These are phyloP conservation scores for Phenganax marumi DNA, from an alignment of 92 coral and sea anemone species.

Conservation along the genomic window DNA sequence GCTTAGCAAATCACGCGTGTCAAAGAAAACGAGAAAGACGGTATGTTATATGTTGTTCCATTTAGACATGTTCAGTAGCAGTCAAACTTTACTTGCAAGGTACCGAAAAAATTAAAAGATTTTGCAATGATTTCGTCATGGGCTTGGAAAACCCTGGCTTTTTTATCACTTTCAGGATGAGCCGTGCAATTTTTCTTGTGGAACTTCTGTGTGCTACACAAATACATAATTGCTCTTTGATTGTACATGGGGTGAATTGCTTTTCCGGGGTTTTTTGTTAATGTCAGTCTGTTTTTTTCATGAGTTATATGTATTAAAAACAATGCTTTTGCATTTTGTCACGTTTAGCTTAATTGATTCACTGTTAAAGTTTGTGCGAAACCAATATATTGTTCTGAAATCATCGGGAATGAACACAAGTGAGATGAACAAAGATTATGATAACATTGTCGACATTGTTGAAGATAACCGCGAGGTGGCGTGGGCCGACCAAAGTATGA, in stretches of 20 bases:
- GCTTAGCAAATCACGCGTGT: conserved; percentile 64
- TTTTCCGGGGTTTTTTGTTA: too few relatives aligned
- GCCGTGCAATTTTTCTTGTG: too few relatives aligned
- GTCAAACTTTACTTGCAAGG: too few relatives aligned
- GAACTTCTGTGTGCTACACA: too few relatives aligned
- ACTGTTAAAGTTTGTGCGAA: conserved; percentile 61
- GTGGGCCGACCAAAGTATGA: conserved; percentile 87
- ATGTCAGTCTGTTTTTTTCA: too few relatives aligned
- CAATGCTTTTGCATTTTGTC: too few relatives aligned
- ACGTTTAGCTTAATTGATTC: conserved; percentile 62
- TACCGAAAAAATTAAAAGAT: too few relatives aligned
- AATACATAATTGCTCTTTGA: too few relatives aligned
- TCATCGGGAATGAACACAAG: conserved; percentile 83
- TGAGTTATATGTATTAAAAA: neutral
- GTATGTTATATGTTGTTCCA: neutral
- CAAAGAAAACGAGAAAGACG: conserved; percentile 69
- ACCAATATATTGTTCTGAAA: conserved; percentile 72
- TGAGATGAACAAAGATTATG: conserved; percentile 68
- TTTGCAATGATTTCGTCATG: too few relatives aligned
- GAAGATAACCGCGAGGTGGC: conserved; percentile 74
- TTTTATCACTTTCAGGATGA: too few relatives aligned
- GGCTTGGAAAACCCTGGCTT: too few relatives aligned
- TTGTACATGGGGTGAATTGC: too few relatives aligned
- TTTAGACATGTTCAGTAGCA: neutral
- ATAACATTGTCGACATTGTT: conserved; percentile 56